Evolutionary conservation across 2,888 invertebrate species (phyloP).

Genomic region (Leptopilina drosophilae): DNA sequence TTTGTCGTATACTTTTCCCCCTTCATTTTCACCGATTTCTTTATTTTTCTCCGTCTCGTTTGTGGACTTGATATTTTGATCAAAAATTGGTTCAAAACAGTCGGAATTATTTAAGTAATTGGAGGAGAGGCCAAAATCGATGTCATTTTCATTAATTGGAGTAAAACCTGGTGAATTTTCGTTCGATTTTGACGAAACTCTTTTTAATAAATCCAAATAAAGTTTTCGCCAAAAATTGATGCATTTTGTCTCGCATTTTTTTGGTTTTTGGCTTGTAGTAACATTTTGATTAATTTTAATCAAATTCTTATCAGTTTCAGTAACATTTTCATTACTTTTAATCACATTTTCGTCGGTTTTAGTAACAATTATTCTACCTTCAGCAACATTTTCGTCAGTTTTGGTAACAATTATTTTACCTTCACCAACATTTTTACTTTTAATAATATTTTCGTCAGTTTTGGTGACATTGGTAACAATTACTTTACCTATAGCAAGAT

Average conservation of each 20-base stretch:
- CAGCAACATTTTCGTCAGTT: no score
- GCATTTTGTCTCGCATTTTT: conserved; percentile 49
- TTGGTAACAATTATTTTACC: no score
- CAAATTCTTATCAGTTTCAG: no score
- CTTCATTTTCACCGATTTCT: no score
- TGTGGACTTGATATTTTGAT: neutral
- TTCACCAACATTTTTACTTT: no score
- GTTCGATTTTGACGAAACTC: neutral
- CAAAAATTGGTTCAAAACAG: conserved; percentile 3
- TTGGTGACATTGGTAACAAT: no score
- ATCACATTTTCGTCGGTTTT: no score
- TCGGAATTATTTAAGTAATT: neutral
- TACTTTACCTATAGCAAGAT: no score
- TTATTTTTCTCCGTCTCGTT: neutral
- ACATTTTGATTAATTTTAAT: neutral
- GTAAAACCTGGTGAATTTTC: neutral
- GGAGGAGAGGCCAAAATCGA: neutral
- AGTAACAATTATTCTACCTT: no score
- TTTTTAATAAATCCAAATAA: conserved; percentile 45
- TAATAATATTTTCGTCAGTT: no score
- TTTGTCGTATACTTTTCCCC: no score
- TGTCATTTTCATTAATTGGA: conserved; percentile 32
- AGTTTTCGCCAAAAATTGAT: conserved; percentile 51
- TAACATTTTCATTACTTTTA: no score
- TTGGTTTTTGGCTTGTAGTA: neutral